Percentiles rank a stretch among this genome's conserved stretches.
phyloP scores from a whole-genome alignment of 1,140 invertebrate species.

The Drosophila kepulauana region DNA sequence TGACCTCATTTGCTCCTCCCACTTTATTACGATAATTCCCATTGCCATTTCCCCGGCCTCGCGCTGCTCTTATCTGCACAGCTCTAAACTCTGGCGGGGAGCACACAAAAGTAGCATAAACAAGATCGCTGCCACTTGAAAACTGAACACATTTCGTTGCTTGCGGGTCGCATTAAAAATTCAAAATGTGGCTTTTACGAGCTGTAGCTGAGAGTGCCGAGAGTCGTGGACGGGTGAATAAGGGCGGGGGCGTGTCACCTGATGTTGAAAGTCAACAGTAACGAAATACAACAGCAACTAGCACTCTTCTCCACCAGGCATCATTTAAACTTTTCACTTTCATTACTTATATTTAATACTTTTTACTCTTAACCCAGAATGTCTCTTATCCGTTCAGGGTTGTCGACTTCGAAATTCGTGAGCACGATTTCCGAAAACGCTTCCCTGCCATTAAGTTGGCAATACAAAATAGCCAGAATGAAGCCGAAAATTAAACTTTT shows the following conservation, averaged over 20 bases:
- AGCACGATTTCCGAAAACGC: slow-evolving; percentile 14
- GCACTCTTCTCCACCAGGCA: slow-evolving; percentile 20
- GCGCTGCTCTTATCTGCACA: slow-evolving; percentile 50
- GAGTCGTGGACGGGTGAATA: neutral
- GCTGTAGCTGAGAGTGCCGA: slow-evolving; percentile 32
- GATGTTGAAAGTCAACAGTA: slow-evolving; percentile 33
- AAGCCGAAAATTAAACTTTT: slow-evolving; percentile 80
- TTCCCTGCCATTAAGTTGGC: slow-evolving; percentile 42
- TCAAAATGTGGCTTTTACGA: slow-evolving; percentile 78
- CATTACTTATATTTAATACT: slow-evolving; percentile 78
- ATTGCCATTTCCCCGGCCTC: slow-evolving; percentile 2
- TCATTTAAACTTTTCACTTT: slow-evolving; percentile 79
- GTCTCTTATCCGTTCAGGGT: slow-evolving; percentile 29
- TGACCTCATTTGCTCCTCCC: slow-evolving; percentile 63
- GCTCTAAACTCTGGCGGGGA: slow-evolving; percentile 51
- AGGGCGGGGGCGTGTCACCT: slow-evolving; percentile 27
- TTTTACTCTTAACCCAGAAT: slow-evolving; percentile 30
- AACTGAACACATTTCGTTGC: slow-evolving; percentile 60
- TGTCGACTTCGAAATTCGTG: slow-evolving; percentile 20
- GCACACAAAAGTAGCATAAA: slow-evolving; percentile 66
- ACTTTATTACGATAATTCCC: slow-evolving; percentile 61
- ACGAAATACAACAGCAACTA: slow-evolving; percentile 15
- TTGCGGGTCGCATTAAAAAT: slow-evolving; percentile 69
- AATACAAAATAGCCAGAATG: slow-evolving; percentile 47
- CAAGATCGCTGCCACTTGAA: slow-evolving; percentile 79